Percentiles rank a stretch among this genome's conserved stretches.
These are phyloP conservation scores for Ectemnius lituratus DNA, from an alignment of 2,888 invertebrate genomes.

Conservation along the genomic window DNA sequence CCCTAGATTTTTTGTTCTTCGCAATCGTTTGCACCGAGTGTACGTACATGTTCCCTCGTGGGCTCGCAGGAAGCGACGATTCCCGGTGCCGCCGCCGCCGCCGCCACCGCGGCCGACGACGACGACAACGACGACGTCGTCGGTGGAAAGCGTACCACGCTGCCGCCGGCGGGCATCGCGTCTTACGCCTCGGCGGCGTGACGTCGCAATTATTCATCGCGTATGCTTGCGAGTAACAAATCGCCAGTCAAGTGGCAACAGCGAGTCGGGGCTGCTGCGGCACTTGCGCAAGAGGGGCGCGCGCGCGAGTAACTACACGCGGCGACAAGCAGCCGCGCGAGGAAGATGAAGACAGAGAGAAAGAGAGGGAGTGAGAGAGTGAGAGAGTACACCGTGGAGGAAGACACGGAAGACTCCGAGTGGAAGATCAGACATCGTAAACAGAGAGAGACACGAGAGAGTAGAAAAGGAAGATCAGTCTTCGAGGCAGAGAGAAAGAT, in stretches of 20 bases:
- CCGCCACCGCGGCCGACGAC: no score
- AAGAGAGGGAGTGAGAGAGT: conserved; percentile 8
- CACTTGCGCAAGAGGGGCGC: conserved; percentile 58
- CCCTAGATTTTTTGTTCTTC: no score
- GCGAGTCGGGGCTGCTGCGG: conserved; percentile 45
- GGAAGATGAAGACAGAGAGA: conserved; percentile 9
- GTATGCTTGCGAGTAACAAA: conserved; percentile 76
- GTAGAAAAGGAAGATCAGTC: not conserved
- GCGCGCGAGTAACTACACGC: conserved; percentile 17
- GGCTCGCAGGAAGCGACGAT: no score
- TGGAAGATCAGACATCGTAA: not conserved
- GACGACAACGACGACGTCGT: no score
- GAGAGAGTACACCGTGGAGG: not conserved
- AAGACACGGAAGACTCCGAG: conserved; percentile 10
- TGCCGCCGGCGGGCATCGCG: conserved; percentile 34
- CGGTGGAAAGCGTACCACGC: conserved; percentile 52
- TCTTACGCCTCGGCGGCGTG: conserved; percentile 62
- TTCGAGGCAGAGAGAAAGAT: no score
- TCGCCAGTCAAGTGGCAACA: conserved; percentile 77
- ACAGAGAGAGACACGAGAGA: conserved; percentile 5
- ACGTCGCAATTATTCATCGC: conserved; percentile 75
- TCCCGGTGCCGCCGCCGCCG: no score
- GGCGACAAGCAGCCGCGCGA: conserved; percentile 25
- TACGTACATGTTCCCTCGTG: no score
- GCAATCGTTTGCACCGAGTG: no score